Evolutionary conservation across 2,797 vertebrate species (phyloP).

Genomic region (Phataginus tetradactyla): DNA sequence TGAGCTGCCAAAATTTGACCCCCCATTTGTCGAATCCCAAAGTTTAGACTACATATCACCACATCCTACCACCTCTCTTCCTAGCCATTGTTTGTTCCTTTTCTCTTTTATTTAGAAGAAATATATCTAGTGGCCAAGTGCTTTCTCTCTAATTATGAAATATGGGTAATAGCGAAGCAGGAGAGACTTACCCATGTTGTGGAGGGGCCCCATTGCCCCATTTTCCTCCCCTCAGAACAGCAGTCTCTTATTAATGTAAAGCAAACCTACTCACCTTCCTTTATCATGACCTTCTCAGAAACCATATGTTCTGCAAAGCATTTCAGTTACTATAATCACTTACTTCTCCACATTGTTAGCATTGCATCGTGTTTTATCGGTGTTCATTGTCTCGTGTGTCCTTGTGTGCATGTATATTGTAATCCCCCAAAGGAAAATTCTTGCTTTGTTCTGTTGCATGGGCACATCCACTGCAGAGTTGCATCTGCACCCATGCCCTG

Average conservation of each 20-base stretch:
- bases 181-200: not conserved
- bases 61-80: not conserved
- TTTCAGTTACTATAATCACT: not conserved
- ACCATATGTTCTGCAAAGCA: constrained; percentile 1
- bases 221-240: not conserved
- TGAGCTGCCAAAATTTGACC: not conserved
- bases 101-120: not conserved
- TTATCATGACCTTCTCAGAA: constrained; percentile 43
- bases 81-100: not conserved
- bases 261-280: not conserved
- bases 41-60: rapidly evolving
- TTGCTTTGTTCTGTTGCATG: constrained; percentile 3
- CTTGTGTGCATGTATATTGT: not conserved
- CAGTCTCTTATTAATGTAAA: not conserved
- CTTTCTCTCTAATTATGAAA: not conserved
- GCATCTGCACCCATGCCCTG: not conserved
- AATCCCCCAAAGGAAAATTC: not conserved
- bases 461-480: not conserved
- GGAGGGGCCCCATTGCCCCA: not conserved
- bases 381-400: not conserved
- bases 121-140: not conserved
- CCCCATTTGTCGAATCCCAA: not conserved
- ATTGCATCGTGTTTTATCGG: not conserved
- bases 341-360: not conserved
- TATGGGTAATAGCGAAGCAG: not conserved